A percentile compares a stretch with the other conserved stretches of the same genome.
These are phyloP conservation scores for Gorilla gorilla DNA, from an alignment of 2,113 vertebrate genomes.

Conservation along the genomic window DNA sequence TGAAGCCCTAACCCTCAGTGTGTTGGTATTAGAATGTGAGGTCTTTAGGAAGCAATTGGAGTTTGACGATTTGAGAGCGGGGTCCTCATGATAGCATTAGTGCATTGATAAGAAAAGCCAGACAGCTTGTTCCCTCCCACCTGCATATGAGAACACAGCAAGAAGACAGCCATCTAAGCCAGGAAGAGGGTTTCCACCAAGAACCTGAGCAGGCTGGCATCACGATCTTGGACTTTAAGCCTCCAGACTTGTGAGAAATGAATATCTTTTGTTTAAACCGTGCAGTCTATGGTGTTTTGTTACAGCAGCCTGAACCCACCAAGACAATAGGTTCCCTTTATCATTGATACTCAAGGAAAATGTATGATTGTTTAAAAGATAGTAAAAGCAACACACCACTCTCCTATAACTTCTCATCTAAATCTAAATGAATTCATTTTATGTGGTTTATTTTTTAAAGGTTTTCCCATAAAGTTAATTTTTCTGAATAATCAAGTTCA, in stretches of 20 bases:
- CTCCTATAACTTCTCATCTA: neutral
- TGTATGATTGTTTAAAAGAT: neutral
- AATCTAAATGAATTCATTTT: neutral
- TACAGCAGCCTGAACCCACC: neutral
- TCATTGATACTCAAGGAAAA: neutral
- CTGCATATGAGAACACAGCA: neutral
- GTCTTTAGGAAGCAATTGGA: neutral
- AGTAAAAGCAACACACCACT: neutral
- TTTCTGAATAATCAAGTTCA: slow-evolving; percentile 23
- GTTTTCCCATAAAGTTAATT: neutral
- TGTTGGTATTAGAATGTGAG: neutral
- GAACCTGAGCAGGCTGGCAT: neutral
- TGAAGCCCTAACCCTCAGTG: neutral
- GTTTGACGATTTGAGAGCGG: neutral
- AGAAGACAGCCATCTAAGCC: neutral
- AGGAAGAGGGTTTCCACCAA: neutral
- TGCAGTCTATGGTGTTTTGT: neutral
- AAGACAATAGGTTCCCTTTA: neutral
- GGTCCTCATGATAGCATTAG: neutral
- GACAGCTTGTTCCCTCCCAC: neutral
- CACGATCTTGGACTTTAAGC: neutral
- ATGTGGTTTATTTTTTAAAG: neutral
- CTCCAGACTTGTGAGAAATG: neutral
- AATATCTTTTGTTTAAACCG: neutral
- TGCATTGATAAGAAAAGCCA: neutral